Percentiles rank a stretch among this genome's conserved stretches.
phyloP scores from a whole-genome alignment of 2,797 vertebrate genomes.

The Manis crassicaudata region DNA sequence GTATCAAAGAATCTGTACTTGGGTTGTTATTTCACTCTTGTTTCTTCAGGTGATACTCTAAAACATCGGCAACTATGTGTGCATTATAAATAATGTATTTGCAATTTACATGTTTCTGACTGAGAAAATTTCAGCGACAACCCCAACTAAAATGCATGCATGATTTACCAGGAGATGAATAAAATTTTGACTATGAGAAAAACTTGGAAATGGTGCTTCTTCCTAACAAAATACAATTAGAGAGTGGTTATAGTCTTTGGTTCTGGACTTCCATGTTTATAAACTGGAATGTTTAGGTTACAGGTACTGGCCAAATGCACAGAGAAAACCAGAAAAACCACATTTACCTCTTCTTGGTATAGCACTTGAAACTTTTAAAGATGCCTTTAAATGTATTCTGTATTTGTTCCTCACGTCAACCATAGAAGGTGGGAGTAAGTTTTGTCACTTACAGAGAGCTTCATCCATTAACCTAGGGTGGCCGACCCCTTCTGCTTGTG shows the following conservation, averaged over 20 bases:
- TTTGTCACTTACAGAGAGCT: neutral
- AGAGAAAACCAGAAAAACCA: too few species aligned
- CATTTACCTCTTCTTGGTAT: neutral
- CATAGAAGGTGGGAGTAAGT: neutral
- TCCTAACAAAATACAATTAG: neutral
- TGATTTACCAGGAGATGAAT: neutral
- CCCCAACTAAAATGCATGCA: neutral
- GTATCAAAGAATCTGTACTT: rapidly evolving
- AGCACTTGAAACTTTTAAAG: neutral
- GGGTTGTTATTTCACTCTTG: neutral
- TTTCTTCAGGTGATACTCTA: neutral
- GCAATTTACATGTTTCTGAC: slow-evolving; percentile 28
- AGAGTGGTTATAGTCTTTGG: too few species aligned
- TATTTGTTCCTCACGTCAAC: rapidly evolving
- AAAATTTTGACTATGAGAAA: neutral
- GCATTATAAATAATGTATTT: neutral
- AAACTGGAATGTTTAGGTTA: rapidly evolving
- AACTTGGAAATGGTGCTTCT: neutral
- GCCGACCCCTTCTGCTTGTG: rapidly evolving
- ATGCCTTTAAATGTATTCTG: too few species aligned
- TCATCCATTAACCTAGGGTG: neutral
- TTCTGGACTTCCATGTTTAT: rapidly evolving
- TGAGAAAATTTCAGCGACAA: neutral
- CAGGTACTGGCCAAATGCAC: rapidly evolving
- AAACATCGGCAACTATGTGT: neutral